Evolutionary conservation across 2,888 invertebrate genomes (phyloP), one percentile per base, ranked within the genome.

Genomic region (Dasypolia templi): DNA sequence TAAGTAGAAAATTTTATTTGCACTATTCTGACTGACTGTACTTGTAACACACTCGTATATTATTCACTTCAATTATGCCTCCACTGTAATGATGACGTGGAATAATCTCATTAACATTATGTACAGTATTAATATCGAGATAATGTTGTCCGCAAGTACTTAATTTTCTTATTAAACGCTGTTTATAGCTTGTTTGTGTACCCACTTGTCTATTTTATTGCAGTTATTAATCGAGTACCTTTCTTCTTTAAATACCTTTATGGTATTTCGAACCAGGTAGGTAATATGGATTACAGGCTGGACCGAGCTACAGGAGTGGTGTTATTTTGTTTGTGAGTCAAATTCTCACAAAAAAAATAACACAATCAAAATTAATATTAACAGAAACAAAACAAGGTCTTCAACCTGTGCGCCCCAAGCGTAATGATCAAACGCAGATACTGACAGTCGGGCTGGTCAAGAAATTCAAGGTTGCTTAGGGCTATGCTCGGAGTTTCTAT

Each of bases 81-180:
- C 35, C 64, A 72, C 70, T 61, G 72, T 81, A 77, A 84, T 71
- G 63, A 86, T 84, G 68, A 84, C 66, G 64, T 67, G 61, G 26
- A 58, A 80, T 72, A 69, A 75, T 77, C 82, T 66, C 75, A 82
- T 86, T 86, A 84, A 59, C 70, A 72, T 81, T 75, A 75, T 66
- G 39, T 81, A 72, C 71, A 62, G 56, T 74, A 63, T 65, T 86
- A 75, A 84, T 75, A 86, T n/a, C 39, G 56, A 42, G 68, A 32
- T 84, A 81, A 86, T 71, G 71, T 61, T 68, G 62, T 55, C 74
- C 61, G 26, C 63, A 75, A 72, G 53, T 55, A 55, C 53, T 64
- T 75, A 22, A 81, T 81, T 59, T 65, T 35, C 44, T 83, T 64
- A 83, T 83, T 79, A 83, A 73, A 83, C 32, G n/a, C 11, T 65